Evolutionary conservation across 2,113 vertebrate genomes (phyloP), one percentile per base, ranked within the genome.

Genomic region (Siphamia tubifer): DNA sequence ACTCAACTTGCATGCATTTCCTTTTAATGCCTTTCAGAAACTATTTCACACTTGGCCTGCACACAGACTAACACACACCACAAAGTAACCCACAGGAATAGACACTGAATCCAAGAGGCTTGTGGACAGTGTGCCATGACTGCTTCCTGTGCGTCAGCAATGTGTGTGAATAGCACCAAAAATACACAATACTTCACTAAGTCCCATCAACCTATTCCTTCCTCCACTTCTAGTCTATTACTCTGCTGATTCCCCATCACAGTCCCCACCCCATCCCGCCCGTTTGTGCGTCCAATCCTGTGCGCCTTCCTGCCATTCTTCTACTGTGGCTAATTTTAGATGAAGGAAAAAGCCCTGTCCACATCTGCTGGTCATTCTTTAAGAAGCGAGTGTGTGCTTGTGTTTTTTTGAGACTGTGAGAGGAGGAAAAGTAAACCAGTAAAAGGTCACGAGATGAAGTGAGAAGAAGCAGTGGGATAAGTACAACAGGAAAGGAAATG

Each of bases 221-320:
- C 74, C 81, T 79, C 63, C 24, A 54, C 55, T 84, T 68, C 44
- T 54, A 24, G 54, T 42, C 24, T 57, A 64, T 75, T 76, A 52
- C 73, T 82, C 68, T 45, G 53, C 79, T 64, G 40, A n/a, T 35
- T 25, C 51, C 51, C 53, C 47, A 11, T 34, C 30, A 49, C 45
- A 27, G 19, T 30, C 36, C 23, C 30, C 13, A n/a, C 34, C 20
- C 3, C 35, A 35, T 24, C 43, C 44, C 69, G 35, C 43, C 63
- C 8, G n/a, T 70, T 76, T 60, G 70, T 82, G 60, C 9, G 68
- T 71, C 57, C 75, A 60, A 63, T 74, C 79, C 74, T 72, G 74
- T 61, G 58, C 19, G 58, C 64, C 80, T 91, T 91, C 89, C 89
- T 91, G 85, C 77, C 63, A 90, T 91, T 91, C 88, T 91, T 90